Percentiles rank a stretch among this genome's conserved stretches.
Evolutionary conservation across 2,888 invertebrate genomes (phyloP).

Genomic region (Trichogramma evanescens): DNA sequence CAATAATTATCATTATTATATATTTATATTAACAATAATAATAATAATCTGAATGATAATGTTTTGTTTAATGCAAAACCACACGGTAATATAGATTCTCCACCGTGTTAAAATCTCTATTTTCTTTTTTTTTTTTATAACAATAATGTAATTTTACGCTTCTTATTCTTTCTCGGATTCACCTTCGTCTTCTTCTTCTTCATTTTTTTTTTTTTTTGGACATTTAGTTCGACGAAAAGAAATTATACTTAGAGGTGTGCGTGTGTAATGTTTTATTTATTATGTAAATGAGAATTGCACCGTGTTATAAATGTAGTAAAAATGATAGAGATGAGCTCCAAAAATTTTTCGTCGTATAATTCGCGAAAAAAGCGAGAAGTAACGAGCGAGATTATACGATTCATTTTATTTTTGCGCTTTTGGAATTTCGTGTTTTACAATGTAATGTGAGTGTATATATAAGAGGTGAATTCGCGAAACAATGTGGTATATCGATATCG

Average conservation of each 20-base stretch:
- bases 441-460: too few relatives aligned
- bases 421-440: too few relatives aligned
- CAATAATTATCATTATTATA: conserved; percentile 24
- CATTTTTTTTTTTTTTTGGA: conserved; percentile 10
- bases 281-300: background rate
- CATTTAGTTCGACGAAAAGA: conserved; percentile 2
- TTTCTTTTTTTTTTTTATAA: conserved; percentile 7
- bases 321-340: background rate
- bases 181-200: conserved; percentile 5
- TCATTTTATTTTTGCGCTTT: background rate
- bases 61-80: conserved; percentile 13
- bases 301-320: background rate
- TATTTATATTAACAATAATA: conserved; percentile 32
- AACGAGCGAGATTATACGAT: conserved; percentile 9
- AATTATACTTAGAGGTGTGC: background rate
- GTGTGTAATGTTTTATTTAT: background rate
- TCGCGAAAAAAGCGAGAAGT: conserved; percentile 13
- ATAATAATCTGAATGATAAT: conserved; percentile 26
- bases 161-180: conserved; percentile 7
- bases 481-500: too few relatives aligned
- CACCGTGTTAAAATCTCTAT: conserved; percentile 13
- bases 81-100: background rate
- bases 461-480: too few relatives aligned
- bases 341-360: too few relatives aligned
- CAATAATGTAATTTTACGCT: conserved; percentile 2